Conservation (phyloP, 2,113 vertebrate species). For the Xenotilapia leptura region DNA sequence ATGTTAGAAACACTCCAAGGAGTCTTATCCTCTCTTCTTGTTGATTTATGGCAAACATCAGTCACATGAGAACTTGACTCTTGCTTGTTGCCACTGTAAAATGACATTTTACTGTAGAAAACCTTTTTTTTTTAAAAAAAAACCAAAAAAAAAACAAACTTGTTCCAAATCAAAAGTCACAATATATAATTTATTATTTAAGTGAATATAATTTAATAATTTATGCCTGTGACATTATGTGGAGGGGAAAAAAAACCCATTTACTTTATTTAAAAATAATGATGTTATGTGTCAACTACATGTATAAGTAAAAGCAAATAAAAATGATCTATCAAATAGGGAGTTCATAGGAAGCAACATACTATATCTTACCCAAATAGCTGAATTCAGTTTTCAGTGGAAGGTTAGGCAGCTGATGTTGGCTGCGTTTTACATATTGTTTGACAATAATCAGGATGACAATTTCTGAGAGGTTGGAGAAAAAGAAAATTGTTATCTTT, state of each 20-base stretch:
- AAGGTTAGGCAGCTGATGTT: neutral
- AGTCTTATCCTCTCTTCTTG: neutral
- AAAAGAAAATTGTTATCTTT: neutral
- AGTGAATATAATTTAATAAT: neutral
- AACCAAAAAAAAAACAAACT: neutral
- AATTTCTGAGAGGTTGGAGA: neutral
- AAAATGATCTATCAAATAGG: neutral
- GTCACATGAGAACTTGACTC: neutral
- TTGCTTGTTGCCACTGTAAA: neutral
- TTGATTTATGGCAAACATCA: neutral
- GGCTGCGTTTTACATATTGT: neutral
- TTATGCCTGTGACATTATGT: neutral
- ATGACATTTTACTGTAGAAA: neutral
- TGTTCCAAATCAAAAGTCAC: neutral
- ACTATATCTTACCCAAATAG: neutral
- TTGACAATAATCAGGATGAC: neutral
- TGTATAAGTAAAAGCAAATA: neutral
- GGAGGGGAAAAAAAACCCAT: accelerated
- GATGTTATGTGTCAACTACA: neutral
- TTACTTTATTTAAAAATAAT: neutral
- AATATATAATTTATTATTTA: neutral
- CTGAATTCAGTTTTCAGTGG: neutral
- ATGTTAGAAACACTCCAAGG: neutral
- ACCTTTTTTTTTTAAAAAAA: accelerated
- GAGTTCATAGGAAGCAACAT: neutral